Base-by-base conservation (phyloP, 2,888 invertebrate species). In the Gortyna flavago region DNA sequence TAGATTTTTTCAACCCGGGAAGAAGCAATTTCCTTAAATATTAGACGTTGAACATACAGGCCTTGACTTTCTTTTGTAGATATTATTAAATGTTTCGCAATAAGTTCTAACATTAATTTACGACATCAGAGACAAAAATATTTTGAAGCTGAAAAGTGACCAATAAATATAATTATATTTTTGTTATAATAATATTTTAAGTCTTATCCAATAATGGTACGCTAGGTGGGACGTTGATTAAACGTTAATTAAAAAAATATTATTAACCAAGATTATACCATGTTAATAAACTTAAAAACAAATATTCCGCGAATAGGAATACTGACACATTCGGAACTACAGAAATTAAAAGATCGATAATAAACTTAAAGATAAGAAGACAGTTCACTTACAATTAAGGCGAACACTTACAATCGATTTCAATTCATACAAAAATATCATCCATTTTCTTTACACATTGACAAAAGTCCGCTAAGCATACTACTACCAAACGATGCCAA, bases 341-440 rank as follows among this genome's bases (percentile, higher is more conserved):
- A 79, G 67, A 84, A 75, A 72, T 78, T n/a, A 72, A 68, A 59
- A 78, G 68, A 69, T 81, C 62, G 59, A 80, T 74, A 75, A 70
- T 54, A 73, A 83, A 74, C 77, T 77, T 76, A 80, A 78, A 81
- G 72, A 84, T 79, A 85, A 87, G 87, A 88, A 87, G 80, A 86
- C 83, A 84, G 81, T 86, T 82, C 84, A 90, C 91, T 92, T 93
- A 93, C 89, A 88, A 87, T 91, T 93, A 94, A 93, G 91, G 93
- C 94, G 90, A 93, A 93, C 92, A 93, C 94, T 94, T 95, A 95
- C 90, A 89, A 91, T 92, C 92, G 90, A 94, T 90, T 89, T 92
- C 92, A 93, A 94, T 94, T 92, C 95, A 96, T 96, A 96, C 95
- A 96, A 96, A 96, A 96, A 96, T 96, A 96, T 96, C 93, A 92